A percentile compares a stretch with the other conserved stretches of the same genome.
These are phyloP conservation scores for Harpegnathos saltator DNA, from an alignment of 1,140 invertebrate genomes.

Conservation along the genomic window DNA sequence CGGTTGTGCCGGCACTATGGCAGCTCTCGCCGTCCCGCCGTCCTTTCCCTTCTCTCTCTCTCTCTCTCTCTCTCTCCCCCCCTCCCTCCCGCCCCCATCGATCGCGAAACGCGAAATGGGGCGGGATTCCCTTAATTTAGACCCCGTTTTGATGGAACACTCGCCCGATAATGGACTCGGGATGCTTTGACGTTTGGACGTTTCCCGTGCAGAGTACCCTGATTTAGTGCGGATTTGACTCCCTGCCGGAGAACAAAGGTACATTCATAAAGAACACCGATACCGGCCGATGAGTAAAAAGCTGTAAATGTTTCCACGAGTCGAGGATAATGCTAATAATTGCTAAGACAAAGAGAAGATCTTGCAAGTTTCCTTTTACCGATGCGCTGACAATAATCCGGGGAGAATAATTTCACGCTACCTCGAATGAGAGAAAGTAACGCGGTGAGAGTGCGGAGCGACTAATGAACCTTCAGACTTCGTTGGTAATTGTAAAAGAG, in stretches of 20 bases:
- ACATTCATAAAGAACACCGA: constrained; percentile 17
- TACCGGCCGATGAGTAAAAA: not conserved
- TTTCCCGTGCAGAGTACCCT: constrained; percentile 41
- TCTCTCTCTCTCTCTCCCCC: not conserved
- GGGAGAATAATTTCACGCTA: not conserved
- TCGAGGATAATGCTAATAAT: not conserved
- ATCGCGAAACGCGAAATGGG: constrained; percentile 60
- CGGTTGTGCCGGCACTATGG: constrained; percentile 68
- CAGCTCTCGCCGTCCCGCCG: constrained; percentile 21
- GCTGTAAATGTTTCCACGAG: constrained; percentile 39
- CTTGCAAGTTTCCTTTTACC: not conserved
- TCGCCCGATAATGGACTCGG: constrained; percentile 59
- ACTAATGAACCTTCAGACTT: constrained; percentile 32
- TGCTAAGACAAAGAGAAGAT: constrained; percentile 1
- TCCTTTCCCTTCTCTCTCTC: constrained; percentile 13
- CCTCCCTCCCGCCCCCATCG: constrained; percentile 32
- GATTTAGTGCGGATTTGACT: constrained; percentile 53
- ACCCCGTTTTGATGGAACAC: constrained; percentile 61
- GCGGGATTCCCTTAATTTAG: constrained; percentile 60
- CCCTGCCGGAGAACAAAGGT: constrained; percentile 35
- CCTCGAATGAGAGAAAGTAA: constrained; percentile 13
- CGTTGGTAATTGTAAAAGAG: constrained; percentile 18
- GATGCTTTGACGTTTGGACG: constrained; percentile 60
- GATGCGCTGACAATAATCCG: constrained; percentile 5
- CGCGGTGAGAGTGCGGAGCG: not conserved